Evolutionary conservation across 2,113 vertebrate genomes (phyloP), one percentile per base, ranked within the genome.

Genomic region (Tenebrosternarchus preto): DNA sequence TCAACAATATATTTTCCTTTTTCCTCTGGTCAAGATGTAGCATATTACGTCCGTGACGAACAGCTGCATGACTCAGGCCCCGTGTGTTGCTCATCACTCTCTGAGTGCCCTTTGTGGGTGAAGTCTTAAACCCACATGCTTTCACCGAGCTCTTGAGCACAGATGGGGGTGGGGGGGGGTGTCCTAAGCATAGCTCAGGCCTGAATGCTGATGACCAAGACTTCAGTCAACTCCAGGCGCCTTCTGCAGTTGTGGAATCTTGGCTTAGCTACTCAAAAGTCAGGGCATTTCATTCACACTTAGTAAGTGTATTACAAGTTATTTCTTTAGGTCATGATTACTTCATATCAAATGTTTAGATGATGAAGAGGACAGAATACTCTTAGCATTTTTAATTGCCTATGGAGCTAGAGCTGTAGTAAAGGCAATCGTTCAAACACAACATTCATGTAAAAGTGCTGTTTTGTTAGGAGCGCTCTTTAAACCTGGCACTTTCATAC

Each of bases 401-500:
- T 82, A 36, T 78, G 61, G 43, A 43, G 68, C 33, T 46, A 50
- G 25, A 57, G 63, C 80, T 80, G 76, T 76, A 78, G 29, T 59
- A 69, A 69, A 82, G 77, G 55, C 70, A 82, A 66, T 76, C 67
- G 73, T 79, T 77, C 68, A 70, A 71, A 77, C 73, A 57, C 69
- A 83, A 50, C 12, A 50, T 50, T 50, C 68, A 68, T 73, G 69
- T 50, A 78, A 85, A 85, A 85, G 84, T 85, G 84, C 81, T 75
- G 73, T 78, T 80, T 77, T 69, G 20, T 78, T 73, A 72, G 73
- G 70, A 80, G 12, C 16, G 31, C 59, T 80, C 63, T 70, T 60
- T n/a, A 72, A 67, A 55, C 39, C 56, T 76, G 43, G 9, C 17
- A 64, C 36, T 55, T 36, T 55, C 39, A 57, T 68, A 46, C 31